Percentiles rank a stretch among this genome's conserved stretches.
phyloP scores from a whole-genome alignment of 2,797 vertebrate species.

The Phataginus tetradactyla region DNA sequence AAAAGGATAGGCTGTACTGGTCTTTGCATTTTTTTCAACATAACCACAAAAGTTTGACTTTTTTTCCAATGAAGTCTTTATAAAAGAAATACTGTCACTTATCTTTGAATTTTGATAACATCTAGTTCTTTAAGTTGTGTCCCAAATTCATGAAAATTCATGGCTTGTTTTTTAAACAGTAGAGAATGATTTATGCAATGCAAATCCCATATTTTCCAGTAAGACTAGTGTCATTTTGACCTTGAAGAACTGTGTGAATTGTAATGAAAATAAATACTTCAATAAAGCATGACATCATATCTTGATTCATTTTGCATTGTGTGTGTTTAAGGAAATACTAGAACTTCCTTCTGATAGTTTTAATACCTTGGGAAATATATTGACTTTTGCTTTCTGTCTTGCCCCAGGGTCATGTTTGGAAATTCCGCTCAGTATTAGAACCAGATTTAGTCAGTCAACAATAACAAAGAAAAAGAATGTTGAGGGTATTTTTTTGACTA shows the following conservation, averaged over 20 bases:
- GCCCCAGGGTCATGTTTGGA: constrained; percentile 71
- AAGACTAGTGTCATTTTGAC: constrained; percentile 69
- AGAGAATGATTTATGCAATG: constrained; percentile 63
- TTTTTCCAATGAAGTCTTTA: constrained; percentile 61
- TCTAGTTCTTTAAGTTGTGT: neutral
- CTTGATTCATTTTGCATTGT: constrained; percentile 74
- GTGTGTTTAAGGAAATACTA: constrained; percentile 72
- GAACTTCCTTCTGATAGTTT: constrained; percentile 72
- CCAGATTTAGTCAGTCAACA: constrained; percentile 76
- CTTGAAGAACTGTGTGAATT: constrained; percentile 67
- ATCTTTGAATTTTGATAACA: constrained; percentile 60
- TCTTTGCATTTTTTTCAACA: constrained; percentile 76
- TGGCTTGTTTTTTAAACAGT: constrained; percentile 69
- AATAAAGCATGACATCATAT: constrained; percentile 75
- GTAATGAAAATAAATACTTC: constrained; percentile 76
- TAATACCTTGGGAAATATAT: constrained; percentile 68
- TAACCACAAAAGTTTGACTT: constrained; percentile 77
- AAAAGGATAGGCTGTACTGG: constrained; percentile 68
- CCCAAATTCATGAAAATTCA: constrained; percentile 62
- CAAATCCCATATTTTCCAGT: constrained; percentile 62
- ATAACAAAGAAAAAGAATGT: constrained; percentile 66
- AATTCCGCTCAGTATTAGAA: constrained; percentile 76
- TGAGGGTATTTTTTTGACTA: neutral
- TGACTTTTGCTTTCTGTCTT: constrained; percentile 67
- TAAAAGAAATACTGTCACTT: constrained; percentile 53